Conservation (phyloP, 2,113 vertebrate genomes). For the Pedionomus torquatus region DNA sequence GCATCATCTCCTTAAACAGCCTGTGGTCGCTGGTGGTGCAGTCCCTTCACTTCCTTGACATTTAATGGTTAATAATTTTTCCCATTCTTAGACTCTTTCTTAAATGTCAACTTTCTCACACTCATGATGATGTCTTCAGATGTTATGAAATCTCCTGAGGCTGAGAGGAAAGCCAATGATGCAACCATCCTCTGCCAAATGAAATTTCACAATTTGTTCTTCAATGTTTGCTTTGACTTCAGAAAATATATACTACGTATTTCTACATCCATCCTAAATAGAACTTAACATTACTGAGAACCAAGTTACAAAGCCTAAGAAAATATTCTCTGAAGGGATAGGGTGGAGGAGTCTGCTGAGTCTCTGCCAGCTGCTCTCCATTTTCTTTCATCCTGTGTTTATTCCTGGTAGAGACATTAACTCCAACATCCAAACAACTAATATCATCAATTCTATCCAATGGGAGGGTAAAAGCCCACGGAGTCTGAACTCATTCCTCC, state of each 20-base stretch:
- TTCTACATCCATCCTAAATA: constrained; percentile 47
- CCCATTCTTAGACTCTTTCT: constrained; percentile 28
- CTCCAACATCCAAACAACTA: constrained; percentile 5
- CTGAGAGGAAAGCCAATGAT: constrained; percentile 57
- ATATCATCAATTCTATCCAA: not conserved
- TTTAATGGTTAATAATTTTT: constrained; percentile 29
- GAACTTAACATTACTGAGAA: constrained; percentile 36
- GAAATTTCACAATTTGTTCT: constrained; percentile 79
- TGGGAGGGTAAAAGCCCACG: not conserved
- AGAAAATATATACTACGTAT: constrained; percentile 33
- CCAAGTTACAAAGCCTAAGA: constrained; percentile 12
- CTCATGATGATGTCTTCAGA: constrained; percentile 64
- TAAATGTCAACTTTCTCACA: constrained; percentile 69
- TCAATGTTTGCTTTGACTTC: constrained; percentile 63
- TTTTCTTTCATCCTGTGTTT: constrained; percentile 49
- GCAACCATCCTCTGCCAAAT: constrained; percentile 55
- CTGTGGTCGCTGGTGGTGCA: not conserved
- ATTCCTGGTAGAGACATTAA: constrained; percentile 4
- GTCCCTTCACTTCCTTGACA: not conserved
- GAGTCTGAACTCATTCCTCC: not conserved
- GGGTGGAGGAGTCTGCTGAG: constrained; percentile 23
- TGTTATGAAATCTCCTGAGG: constrained; percentile 73
- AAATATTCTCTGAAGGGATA: constrained; percentile 54
- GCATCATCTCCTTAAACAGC: not conserved
- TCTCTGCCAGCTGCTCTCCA: not conserved